phyloP scores from a whole-genome alignment of 2,888 invertebrate species.

The Petrolisthes manimaculis region DNA sequence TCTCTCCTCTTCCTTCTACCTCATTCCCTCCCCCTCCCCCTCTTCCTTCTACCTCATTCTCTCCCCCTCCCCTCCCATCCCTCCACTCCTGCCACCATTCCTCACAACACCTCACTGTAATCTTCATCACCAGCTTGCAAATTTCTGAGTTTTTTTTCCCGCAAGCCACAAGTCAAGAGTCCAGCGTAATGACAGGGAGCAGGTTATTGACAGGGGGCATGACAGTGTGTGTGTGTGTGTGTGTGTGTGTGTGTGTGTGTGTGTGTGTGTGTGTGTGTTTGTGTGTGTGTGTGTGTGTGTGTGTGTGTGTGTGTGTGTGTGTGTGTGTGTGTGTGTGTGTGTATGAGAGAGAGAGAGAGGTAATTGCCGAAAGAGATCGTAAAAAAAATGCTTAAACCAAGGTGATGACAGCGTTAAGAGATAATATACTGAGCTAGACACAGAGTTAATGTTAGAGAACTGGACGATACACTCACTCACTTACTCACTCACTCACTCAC shows the following conservation, averaged over 20 bases:
- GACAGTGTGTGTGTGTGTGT: background rate
- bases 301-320: background rate
- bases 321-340: no score
- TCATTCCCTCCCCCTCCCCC: background rate
- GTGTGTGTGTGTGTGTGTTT: background rate
- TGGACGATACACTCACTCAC: background rate
- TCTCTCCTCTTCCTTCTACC: no score
- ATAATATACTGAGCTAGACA: background rate
- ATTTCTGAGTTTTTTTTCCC: constrained; percentile 9
- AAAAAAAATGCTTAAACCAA: background rate
- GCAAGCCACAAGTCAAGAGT: background rate
- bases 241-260: background rate
- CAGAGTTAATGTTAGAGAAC: no score
- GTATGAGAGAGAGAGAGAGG: background rate
- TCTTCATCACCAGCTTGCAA: background rate
- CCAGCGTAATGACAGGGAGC: background rate
- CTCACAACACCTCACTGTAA: constrained; percentile 5
- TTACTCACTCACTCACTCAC: background rate
- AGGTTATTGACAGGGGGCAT: constrained; percentile 3
- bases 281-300: background rate
- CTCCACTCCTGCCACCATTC: background rate
- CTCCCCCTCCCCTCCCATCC: background rate
- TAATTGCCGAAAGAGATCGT: background rate
- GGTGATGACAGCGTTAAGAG: background rate
- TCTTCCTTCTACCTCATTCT: background rate